phyloP scores from a whole-genome alignment of 2,113 vertebrate species.

The Hippocampus mohnikei region DNA sequence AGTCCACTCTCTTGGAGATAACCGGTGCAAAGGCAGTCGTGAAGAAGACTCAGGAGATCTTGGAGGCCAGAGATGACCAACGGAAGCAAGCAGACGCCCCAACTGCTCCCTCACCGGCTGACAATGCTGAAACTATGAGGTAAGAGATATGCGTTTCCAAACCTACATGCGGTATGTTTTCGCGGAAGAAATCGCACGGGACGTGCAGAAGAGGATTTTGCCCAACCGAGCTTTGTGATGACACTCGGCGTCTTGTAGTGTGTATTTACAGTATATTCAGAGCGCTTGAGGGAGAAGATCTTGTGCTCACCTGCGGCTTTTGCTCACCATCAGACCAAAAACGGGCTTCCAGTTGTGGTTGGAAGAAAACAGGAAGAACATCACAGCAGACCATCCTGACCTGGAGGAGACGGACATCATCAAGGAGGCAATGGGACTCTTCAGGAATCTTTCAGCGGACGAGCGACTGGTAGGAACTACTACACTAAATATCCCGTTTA shows the following conservation, averaged over 20 bases:
- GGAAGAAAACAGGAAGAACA: constrained; percentile 84
- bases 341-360: constrained; percentile 97
- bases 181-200: background rate
- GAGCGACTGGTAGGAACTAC: constrained; percentile 81
- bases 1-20: constrained; percentile 84
- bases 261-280: background rate
- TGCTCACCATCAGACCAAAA: constrained; percentile 75
- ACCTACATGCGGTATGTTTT: background rate
- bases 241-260: too few species aligned
- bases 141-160: constrained; percentile 32
- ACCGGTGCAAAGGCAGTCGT: constrained; percentile 51
- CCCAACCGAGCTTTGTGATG: background rate
- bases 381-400: constrained; percentile 78
- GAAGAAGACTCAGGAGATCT: constrained; percentile 62
- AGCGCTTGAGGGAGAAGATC: background rate
- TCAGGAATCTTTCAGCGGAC: constrained; percentile 79
- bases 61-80: constrained; percentile 14
- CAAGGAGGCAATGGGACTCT: constrained; percentile 91
- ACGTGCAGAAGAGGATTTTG: background rate
- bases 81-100: constrained; percentile 34
- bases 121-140: constrained; percentile 77
- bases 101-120: constrained; percentile 44
- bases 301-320: background rate
- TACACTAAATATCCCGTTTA: background rate
- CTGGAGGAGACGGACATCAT: constrained; percentile 89